Conservation (phyloP, 2,888 invertebrate genomes). For the Oeneis ivallda region DNA sequence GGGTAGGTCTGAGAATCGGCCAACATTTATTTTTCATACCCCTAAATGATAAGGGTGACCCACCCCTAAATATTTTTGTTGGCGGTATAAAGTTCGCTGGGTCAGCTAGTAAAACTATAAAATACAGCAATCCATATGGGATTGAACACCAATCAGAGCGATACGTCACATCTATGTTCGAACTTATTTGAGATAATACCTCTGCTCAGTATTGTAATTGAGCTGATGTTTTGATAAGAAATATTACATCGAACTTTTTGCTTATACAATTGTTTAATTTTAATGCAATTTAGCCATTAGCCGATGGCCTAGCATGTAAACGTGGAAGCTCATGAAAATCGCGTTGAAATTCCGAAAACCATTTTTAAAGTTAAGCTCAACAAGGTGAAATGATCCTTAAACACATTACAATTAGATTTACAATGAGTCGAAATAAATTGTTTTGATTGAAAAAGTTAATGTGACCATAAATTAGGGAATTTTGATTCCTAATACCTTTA, state of each 20-base stretch:
- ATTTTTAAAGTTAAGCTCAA: not conserved
- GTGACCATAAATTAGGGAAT: not conserved
- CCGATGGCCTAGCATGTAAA: not conserved
- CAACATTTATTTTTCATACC: no score
- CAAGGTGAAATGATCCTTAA: constrained; percentile 1
- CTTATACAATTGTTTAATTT: not conserved
- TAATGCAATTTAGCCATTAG: not conserved
- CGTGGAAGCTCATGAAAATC: constrained; percentile 3
- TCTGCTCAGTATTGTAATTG: not conserved
- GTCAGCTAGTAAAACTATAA: no score
- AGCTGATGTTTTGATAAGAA: not conserved
- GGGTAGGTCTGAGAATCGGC: no score
- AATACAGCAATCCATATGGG: no score
- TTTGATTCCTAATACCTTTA: not conserved
- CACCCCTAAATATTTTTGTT: no score
- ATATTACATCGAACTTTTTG: not conserved
- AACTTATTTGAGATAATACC: no score
- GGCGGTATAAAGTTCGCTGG: no score
- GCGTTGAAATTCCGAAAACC: constrained; percentile 4
- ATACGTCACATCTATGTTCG: no score
- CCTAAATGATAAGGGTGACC: no score
- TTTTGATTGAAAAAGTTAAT: not conserved
- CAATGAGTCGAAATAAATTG: not conserved
- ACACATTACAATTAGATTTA: not conserved
- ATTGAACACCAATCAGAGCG: no score